These are phyloP conservation scores for Leptopilina clavipes DNA, from an alignment of 1,140 invertebrate genomes.

Conservation along the genomic window DNA sequence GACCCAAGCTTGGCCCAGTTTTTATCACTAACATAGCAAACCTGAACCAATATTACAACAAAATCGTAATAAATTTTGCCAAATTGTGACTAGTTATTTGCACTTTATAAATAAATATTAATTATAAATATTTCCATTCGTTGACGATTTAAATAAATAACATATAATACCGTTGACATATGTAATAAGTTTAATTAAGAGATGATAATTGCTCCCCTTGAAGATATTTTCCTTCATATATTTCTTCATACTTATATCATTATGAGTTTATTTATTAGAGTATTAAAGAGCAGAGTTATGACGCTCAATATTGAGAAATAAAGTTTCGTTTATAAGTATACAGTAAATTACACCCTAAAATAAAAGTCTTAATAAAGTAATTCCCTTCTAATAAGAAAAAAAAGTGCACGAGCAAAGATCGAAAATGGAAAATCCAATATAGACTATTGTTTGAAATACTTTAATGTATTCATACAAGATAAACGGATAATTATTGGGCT, in stretches of 20 bases:
- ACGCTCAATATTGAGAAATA: background rate
- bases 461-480: background rate
- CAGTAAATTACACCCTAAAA: background rate
- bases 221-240: too few relatives aligned
- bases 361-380: constrained; percentile 1
- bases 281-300: constrained; percentile 1
- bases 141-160: too few relatives aligned
- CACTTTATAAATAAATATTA: too few relatives aligned
- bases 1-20: too few relatives aligned
- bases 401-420: background rate
- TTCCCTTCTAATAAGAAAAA: background rate
- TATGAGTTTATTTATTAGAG: constrained; percentile 3
- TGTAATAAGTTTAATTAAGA: too few relatives aligned
- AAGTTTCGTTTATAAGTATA: background rate
- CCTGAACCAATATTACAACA: too few relatives aligned
- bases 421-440: background rate
- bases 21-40: too few relatives aligned
- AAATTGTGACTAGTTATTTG: too few relatives aligned
- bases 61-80: too few relatives aligned
- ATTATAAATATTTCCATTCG: too few relatives aligned
- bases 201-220: too few relatives aligned
- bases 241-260: background rate
- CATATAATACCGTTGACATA: too few relatives aligned
- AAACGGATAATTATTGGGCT: constrained; percentile 3
- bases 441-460: background rate